phyloP scores from a whole-genome alignment of 1,140 invertebrate species.

The Cylas formicarius region DNA sequence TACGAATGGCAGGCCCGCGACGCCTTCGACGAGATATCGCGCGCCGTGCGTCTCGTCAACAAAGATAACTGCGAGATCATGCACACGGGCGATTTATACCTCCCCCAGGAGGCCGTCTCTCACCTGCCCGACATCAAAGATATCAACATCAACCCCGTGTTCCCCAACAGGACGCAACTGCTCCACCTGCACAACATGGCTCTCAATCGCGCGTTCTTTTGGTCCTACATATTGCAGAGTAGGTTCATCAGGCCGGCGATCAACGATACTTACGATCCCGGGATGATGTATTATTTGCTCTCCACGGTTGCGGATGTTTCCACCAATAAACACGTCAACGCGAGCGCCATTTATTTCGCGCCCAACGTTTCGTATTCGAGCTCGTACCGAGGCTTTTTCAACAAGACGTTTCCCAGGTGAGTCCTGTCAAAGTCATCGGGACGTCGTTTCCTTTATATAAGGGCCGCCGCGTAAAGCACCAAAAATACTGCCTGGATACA shows the following conservation, averaged over 20 bases:
- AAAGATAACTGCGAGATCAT: conserved; percentile 83
- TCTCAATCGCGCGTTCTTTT: conserved; percentile 88
- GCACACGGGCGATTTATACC: conserved; percentile 73
- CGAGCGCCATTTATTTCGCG: conserved; percentile 89
- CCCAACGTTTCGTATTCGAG: conserved; percentile 92
- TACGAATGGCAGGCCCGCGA: conserved; percentile 86
- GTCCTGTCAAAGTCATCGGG: too few relatives aligned
- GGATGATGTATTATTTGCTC: conserved; percentile 97
- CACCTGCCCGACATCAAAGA: conserved; percentile 93
- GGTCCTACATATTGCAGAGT: conserved; percentile 91
- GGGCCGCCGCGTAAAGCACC: too few relatives aligned
- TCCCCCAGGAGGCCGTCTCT: conserved; percentile 76
- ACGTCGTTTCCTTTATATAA: too few relatives aligned
- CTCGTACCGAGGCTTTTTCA: conserved; percentile 92
- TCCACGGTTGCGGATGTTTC: conserved; percentile 93
- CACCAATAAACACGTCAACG: conserved; percentile 86
- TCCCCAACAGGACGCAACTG: conserved; percentile 87
- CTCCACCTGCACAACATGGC: conserved; percentile 95
- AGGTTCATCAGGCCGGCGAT: conserved; percentile 81
- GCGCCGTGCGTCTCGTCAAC: conserved; percentile 71
- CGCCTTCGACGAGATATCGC: conserved; percentile 78
- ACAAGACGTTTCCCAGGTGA: conserved; percentile 77
- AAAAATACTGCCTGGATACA: too few relatives aligned
- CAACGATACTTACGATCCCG: conserved; percentile 89
- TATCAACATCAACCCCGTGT: conserved; percentile 90